Evolutionary conservation across 1,140 invertebrate species (phyloP), one percentile per base, ranked within the genome.

Genomic region (Nephila pilipes): DNA sequence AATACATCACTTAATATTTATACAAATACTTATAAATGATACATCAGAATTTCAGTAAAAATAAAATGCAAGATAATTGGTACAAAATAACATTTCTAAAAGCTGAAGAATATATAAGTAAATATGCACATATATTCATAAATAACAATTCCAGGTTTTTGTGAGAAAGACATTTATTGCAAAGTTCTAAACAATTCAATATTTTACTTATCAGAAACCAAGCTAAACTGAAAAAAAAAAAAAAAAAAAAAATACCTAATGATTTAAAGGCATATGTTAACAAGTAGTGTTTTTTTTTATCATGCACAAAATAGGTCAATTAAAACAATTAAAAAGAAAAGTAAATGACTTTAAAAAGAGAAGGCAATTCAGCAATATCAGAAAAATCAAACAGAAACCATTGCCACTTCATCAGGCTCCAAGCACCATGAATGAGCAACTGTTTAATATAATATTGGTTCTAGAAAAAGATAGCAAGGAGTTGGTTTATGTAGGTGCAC

Each of bases 351-450:
- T 75, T 75, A 75, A 25, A 36, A 29, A 75, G 25, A 22, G 32
- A 18, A 32, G 65, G 65, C 29, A 32, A 32, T 32, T 16, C 14
- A 75, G 29, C 25, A 75, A 75, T 29, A 75, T 75, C 29, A 32
- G 65, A 36, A 65, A 58, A 65, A 65, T 25, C 63, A n/a, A 75
- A 32, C 3, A 29, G 65, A 75, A 75, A 36, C 32, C 38, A 87
- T 87, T 65, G 85, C 60, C 85, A 63, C 25, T 25, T 60, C 29
- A 32, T 60, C 20, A 87, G 85, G 54, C 32, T 58, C 36, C 58
- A 90, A 90, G 88, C 88, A 90, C 88, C 88, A 90, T 75, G 88
- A 90, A 90, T 90, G 88, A 90, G 88, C 88, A 90, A 90, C 22
- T 58, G 75, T 36, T 32, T 81, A 2, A 36, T 29, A 14, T 16